Conservation (phyloP, 2,797 vertebrate genomes). For the Tokudaia muenninki region DNA sequence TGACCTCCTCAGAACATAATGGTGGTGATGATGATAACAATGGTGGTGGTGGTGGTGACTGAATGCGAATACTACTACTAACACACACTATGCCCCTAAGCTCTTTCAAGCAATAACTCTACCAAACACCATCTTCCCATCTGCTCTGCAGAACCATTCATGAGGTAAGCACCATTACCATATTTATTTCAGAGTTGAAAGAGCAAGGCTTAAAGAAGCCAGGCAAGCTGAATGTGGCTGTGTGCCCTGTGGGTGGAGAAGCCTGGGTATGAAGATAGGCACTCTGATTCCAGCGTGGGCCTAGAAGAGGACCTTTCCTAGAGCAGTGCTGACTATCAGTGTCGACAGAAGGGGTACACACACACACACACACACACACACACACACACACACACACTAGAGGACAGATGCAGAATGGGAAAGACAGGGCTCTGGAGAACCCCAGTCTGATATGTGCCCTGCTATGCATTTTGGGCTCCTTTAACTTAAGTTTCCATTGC, state of each 20-base stretch:
- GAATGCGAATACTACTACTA: neutral
- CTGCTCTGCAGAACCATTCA: neutral
- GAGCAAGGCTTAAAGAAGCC: neutral
- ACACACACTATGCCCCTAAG: neutral
- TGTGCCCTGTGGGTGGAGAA: neutral
- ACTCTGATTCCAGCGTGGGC: neutral
- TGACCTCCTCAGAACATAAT: neutral
- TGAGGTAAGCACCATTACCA: neutral
- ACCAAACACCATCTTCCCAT: neutral
- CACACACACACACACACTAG: neutral
- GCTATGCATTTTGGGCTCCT: too few species aligned
- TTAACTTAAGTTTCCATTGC: neutral
- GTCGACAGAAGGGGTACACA: neutral
- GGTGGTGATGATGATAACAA: neutral
- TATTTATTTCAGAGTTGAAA: neutral
- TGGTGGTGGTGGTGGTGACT: too few species aligned
- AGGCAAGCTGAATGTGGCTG: neutral
- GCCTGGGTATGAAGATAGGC: neutral
- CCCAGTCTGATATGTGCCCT: neutral
- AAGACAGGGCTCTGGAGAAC: neutral
- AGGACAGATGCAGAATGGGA: neutral
- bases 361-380: too few species aligned
- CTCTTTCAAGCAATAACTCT: neutral
- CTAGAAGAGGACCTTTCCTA: neutral
- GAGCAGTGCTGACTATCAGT: fast-evolving